phyloP scores from a whole-genome alignment of 2,888 invertebrate species.

The Caenorhabditis sp. region DNA sequence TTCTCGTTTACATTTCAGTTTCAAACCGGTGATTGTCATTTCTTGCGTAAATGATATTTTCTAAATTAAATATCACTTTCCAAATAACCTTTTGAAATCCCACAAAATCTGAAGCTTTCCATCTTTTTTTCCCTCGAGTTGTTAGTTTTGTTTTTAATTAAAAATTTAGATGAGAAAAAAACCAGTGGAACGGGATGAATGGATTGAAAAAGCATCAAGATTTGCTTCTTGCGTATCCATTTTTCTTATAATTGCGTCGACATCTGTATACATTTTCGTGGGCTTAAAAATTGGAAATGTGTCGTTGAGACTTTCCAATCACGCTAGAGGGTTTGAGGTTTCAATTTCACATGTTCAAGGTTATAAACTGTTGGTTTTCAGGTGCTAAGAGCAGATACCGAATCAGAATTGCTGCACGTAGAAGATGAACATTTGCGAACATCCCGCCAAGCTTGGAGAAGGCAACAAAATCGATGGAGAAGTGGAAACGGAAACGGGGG shows the following conservation, averaged over 20 bases:
- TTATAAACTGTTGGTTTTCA: too few relatives aligned
- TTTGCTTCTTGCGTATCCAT: conserved; percentile 64
- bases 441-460: conserved; percentile 57
- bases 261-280: conserved; percentile 47
- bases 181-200: conserved; percentile 50
- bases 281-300: conserved; percentile 41
- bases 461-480: conserved; percentile 53
- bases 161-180: conserved; percentile 58
- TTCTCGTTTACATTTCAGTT: background rate
- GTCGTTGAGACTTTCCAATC: conserved; percentile 23
- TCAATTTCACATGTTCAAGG: too few relatives aligned
- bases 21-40: too few relatives aligned
- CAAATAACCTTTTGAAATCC: too few relatives aligned
- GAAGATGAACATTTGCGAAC: conserved; percentile 59
- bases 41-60: too few relatives aligned
- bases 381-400: conserved; percentile 21
- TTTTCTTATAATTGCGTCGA: conserved; percentile 45
- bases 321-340: conserved; percentile 54
- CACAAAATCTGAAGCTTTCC: too few relatives aligned
- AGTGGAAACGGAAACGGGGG: conserved; percentile 17
- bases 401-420: conserved; percentile 33
- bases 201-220: conserved; percentile 48
- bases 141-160: background rate
- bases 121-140: conserved; percentile 6
- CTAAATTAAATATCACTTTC: too few relatives aligned